Evolutionary conservation across 53 echinoderm and acorn worm species (phyloP), one percentile per base, ranked within the genome.

Genomic region (Astropecten irregularis): DNA sequence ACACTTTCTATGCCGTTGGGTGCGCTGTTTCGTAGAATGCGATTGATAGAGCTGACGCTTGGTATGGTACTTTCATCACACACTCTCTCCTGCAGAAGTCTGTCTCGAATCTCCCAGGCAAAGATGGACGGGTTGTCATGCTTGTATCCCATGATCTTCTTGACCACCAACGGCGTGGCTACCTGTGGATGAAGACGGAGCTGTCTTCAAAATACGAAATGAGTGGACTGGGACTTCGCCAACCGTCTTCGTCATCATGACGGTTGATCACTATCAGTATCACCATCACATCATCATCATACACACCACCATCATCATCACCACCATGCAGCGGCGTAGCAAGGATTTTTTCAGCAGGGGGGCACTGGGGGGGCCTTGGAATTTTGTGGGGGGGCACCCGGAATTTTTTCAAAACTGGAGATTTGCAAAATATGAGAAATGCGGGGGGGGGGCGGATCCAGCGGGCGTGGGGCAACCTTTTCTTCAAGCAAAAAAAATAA

Each of bases 111-210:
- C 84, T 93, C 96, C 96, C 93, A 96, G 35, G 96, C 96, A 73
- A 96, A 96, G 67, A 95, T 93, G 38, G 93, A 96, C 38, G 96
- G 96, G 66, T 96, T 96, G 66, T 96, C 93, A 4, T 91, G 91
- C 44, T 96, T 96, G 76, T 93, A 93, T 40, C 91, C 88, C 89
- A 96, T 89, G 19, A 96, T 96, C 67, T 96, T 96, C 68, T 91
- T 93, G 4, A 93, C 93, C 15, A 96, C 96, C n/a, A 96, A 48
- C 4, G 96, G 96, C 3, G 96, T 96, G 16, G 96, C 96, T 29
- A 96, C 96, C 95, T 95, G 66, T 40, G n/a, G n/a, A n/a, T n/a
- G n/a, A n/a, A n/a, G n/a, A n/a, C n/a, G n/a, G n/a, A 9, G 32
- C 18, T 21, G 15, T 27, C 16, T 9, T 16, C 16, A 30, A 1